Conservation (phyloP, 2,797 vertebrate species). For the Lerista edwardsae region DNA sequence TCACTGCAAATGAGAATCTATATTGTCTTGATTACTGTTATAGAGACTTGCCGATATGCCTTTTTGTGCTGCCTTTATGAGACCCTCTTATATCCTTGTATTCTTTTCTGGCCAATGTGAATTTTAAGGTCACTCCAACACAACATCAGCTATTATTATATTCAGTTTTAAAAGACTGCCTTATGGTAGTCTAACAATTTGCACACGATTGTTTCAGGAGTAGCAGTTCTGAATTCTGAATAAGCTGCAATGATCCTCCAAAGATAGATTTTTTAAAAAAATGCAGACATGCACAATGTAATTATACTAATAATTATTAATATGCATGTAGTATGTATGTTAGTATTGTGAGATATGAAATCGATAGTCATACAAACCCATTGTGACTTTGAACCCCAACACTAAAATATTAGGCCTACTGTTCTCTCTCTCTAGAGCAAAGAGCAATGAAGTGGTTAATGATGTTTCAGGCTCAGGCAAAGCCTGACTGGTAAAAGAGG, state of each 20-base stretch:
- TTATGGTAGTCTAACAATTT: background rate
- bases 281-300: too few species aligned
- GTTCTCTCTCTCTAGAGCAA: too few species aligned
- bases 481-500: too few species aligned
- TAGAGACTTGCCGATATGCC: background rate
- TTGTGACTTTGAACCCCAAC: too few species aligned
- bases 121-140: background rate
- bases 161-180: background rate
- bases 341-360: too few species aligned
- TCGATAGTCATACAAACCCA: too few species aligned
- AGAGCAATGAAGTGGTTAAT: too few species aligned
- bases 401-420: too few species aligned
- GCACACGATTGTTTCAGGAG: background rate
- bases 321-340: too few species aligned
- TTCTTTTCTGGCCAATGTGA: background rate
- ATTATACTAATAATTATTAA: too few species aligned
- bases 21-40: background rate
- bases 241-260: background rate
- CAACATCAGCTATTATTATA: fast-evolving
- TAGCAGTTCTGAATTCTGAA: background rate
- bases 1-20: slow-evolving; percentile 5
- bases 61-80: background rate
- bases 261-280: too few species aligned
- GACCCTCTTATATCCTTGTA: background rate
- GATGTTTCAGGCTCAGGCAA: too few species aligned